A percentile compares a stretch with the other conserved stretches of the same genome.
Evolutionary conservation across 2,888 invertebrate genomes (phyloP).

Genomic region (Nomada hirtipes): DNA sequence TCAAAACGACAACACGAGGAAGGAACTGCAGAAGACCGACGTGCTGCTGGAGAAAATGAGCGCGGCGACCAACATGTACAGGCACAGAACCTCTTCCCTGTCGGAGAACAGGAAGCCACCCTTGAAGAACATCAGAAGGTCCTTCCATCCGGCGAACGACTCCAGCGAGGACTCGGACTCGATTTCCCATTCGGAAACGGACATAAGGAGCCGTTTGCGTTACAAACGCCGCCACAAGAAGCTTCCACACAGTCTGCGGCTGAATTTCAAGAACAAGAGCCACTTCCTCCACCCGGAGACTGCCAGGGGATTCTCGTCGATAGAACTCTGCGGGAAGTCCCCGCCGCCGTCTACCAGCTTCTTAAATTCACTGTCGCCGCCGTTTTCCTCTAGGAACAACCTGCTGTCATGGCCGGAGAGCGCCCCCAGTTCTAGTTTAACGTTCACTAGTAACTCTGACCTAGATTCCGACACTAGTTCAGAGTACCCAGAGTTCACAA

Average conservation of each 20-base stretch:
- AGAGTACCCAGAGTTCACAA: constrained; percentile 83
- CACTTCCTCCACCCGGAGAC: constrained; percentile 79
- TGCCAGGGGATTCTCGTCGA: constrained; percentile 76
- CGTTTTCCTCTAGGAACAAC: constrained; percentile 81
- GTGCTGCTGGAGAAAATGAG: constrained; percentile 72
- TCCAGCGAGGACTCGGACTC: constrained; percentile 83
- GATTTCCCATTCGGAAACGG: constrained; percentile 86
- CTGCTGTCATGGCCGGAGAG: constrained; percentile 82
- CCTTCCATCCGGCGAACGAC: constrained; percentile 80
- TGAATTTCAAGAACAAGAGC: constrained; percentile 84
- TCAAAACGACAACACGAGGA: constrained; percentile 76
- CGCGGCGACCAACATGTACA: constrained; percentile 70
- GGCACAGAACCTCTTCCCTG: constrained; percentile 80
- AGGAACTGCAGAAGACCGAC: constrained; percentile 69
- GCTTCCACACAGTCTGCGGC: constrained; percentile 82
- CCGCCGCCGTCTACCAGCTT: constrained; percentile 86
- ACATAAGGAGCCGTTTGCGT: constrained; percentile 84
- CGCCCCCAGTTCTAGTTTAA: constrained; percentile 82
- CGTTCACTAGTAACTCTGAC: constrained; percentile 83
- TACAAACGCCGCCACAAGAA: constrained; percentile 80
- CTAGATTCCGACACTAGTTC: constrained; percentile 82
- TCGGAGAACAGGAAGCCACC: constrained; percentile 79
- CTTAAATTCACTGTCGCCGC: constrained; percentile 86
- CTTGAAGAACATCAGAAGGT: constrained; percentile 77
- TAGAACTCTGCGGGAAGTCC: constrained; percentile 83